phyloP scores from a whole-genome alignment of 2,888 invertebrate genomes.

The Pomacea canaliculata region DNA sequence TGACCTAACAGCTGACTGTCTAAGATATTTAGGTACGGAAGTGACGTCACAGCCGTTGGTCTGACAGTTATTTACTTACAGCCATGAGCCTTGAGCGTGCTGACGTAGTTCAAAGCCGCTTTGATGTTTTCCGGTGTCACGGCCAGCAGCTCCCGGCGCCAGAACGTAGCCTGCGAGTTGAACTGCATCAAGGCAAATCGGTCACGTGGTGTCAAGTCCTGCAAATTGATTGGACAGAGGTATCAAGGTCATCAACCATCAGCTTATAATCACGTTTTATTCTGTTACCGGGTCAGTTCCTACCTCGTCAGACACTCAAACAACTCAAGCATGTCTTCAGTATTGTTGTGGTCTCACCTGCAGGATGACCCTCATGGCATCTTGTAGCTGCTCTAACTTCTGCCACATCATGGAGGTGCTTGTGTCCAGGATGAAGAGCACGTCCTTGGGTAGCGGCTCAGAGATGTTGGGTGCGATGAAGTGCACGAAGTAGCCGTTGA shows the following conservation, averaged over 20 bases:
- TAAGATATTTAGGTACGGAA: no score
- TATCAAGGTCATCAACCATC: no score
- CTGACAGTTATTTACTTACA: background rate
- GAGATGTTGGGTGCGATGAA: slow-evolving; percentile 77
- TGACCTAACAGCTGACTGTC: no score
- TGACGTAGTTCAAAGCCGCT: slow-evolving; percentile 16
- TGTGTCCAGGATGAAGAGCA: slow-evolving; percentile 81
- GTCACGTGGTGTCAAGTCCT: slow-evolving; percentile 13
- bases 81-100: slow-evolving; percentile 19
- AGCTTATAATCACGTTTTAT: no score
- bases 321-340: no score
- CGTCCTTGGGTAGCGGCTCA: slow-evolving; percentile 73
- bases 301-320: no score
- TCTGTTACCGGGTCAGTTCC: no score
- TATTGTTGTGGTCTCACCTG: no score
- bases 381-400: slow-evolving; percentile 76
- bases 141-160: slow-evolving; percentile 10
- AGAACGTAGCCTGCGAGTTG: slow-evolving; percentile 18
- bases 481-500: slow-evolving; percentile 81
- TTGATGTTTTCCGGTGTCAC: slow-evolving; percentile 4
- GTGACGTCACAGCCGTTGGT: no score
- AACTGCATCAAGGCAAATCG: slow-evolving; percentile 21
- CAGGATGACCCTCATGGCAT: slow-evolving; percentile 22
- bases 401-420: slow-evolving; percentile 81
- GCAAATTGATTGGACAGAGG: no score